Percentiles rank a stretch among this genome's conserved stretches.
Evolutionary conservation across 1,140 invertebrate genomes (phyloP).

Genomic region (Pogonus chalceus): DNA sequence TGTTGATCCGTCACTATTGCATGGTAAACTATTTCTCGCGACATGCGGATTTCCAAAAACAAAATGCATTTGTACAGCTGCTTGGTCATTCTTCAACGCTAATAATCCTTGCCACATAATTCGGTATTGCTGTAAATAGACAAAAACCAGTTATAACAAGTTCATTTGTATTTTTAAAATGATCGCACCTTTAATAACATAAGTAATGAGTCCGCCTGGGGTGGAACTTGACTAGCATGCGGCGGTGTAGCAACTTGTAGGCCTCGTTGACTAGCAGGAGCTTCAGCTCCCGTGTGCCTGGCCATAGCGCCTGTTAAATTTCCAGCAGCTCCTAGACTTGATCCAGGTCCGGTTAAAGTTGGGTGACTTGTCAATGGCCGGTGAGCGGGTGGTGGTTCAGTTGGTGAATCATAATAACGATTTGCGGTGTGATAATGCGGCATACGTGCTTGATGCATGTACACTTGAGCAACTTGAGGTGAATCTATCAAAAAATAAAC

Average conservation of each 20-base stretch:
- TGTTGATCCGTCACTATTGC: conserved; percentile 67
- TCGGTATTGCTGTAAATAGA: conserved; percentile 62
- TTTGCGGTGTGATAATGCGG: conserved; percentile 34
- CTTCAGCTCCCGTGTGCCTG: conserved; percentile 39
- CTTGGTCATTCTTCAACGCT: conserved; percentile 91
- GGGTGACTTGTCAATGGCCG: conserved; percentile 38
- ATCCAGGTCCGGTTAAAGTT: conserved; percentile 29
- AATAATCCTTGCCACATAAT: conserved; percentile 94
- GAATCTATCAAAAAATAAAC: conserved; percentile 48
- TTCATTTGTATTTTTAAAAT: no score
- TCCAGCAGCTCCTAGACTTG: conserved; percentile 30
- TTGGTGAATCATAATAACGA: conserved; percentile 38
- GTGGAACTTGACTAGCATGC: conserved; percentile 60
- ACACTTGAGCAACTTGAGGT: conserved; percentile 60
- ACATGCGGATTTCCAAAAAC: conserved; percentile 86
- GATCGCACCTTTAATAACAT: conserved; percentile 56
- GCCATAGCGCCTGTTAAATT: conserved; percentile 37
- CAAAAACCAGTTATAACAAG: conserved; percentile 8
- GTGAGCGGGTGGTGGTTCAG: conserved; percentile 55
- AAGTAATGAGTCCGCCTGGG: conserved; percentile 67
- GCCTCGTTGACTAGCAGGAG: conserved; percentile 42
- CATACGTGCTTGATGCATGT: conserved; percentile 41
- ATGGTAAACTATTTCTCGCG: conserved; percentile 70
- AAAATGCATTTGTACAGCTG: conserved; percentile 96
- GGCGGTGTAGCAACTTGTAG: conserved; percentile 55